phyloP scores from a whole-genome alignment of 2,797 vertebrate species.

The Gambelia wislizenii region DNA sequence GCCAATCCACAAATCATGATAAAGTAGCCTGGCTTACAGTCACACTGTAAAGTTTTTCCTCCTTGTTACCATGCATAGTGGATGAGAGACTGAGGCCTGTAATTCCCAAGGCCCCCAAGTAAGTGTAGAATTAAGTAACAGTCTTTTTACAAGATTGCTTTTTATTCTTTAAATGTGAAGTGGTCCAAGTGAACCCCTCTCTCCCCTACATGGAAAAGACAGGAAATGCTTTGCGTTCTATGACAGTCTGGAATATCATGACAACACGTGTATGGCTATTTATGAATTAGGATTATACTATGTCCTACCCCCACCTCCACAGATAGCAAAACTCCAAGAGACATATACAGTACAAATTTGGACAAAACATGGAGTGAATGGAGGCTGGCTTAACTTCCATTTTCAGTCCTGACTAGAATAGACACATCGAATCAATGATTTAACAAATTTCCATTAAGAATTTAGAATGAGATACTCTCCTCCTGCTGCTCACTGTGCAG shows the following conservation, averaged over 20 bases:
- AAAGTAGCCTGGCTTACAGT: neutral
- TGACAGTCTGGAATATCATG: neutral
- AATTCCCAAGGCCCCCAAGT: neutral
- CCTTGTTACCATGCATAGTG: no score
- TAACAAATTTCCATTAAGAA: no score
- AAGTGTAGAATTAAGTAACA: neutral
- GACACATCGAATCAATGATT: no score
- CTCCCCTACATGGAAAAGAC: neutral
- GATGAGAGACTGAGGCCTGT: neutral
- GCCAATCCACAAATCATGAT: neutral
- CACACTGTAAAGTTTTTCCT: neutral
- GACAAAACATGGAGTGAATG: neutral
- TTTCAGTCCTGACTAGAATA: no score
- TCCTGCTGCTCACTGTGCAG: no score
- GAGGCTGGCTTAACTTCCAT: no score
- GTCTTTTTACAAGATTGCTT: no score
- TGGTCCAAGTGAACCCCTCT: neutral
- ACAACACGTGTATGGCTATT: neutral
- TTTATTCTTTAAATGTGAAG: neutral
- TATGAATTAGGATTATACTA: neutral
- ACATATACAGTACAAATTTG: neutral
- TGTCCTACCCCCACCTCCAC: no score
- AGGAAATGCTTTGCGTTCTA: slow-evolving; percentile 22
- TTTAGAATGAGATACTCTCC: no score
- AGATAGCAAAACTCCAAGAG: neutral